Evolutionary conservation across 2,797 vertebrate species (phyloP).

Genomic region (Alcedo atthis): DNA sequence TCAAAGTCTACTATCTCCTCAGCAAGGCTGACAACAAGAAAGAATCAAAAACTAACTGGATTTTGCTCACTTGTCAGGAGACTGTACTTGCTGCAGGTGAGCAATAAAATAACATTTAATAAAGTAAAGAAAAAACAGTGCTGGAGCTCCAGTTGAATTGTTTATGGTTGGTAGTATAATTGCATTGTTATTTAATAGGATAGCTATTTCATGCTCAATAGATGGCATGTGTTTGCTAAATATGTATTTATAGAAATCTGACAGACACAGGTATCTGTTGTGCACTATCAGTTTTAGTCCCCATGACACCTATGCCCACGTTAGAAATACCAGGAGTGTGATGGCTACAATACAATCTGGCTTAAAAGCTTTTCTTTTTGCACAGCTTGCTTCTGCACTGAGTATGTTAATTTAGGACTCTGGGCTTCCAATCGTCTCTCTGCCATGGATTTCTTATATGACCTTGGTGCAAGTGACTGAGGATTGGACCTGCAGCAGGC

Average conservation of each 20-base stretch:
- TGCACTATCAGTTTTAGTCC: not conserved
- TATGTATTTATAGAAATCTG: constrained; percentile 35
- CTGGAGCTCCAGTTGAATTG: not conserved
- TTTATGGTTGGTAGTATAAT: not conserved
- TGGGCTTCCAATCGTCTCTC: not conserved
- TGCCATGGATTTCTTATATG: not conserved
- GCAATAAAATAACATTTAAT: not conserved
- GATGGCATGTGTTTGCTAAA: not conserved
- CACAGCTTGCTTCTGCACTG: not conserved
- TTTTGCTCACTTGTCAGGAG: not conserved
- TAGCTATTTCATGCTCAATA: not conserved
- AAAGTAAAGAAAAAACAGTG: not conserved
- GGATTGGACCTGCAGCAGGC: not conserved
- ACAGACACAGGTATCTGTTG: not conserved
- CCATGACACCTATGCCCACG: not conserved
- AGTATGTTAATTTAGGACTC: not conserved
- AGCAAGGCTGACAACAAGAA: not conserved
- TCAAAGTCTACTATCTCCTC: not conserved
- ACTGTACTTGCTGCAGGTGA: not conserved
- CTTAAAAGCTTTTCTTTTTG: not conserved
- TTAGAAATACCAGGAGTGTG: not conserved
- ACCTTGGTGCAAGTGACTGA: constrained; percentile 39
- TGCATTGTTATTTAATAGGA: constrained; percentile 12
- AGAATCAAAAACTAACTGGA: not conserved
- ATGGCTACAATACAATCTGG: not conserved